phyloP scores from a whole-genome alignment of 2,888 invertebrate species.

The Lasioglossum zephyrum region DNA sequence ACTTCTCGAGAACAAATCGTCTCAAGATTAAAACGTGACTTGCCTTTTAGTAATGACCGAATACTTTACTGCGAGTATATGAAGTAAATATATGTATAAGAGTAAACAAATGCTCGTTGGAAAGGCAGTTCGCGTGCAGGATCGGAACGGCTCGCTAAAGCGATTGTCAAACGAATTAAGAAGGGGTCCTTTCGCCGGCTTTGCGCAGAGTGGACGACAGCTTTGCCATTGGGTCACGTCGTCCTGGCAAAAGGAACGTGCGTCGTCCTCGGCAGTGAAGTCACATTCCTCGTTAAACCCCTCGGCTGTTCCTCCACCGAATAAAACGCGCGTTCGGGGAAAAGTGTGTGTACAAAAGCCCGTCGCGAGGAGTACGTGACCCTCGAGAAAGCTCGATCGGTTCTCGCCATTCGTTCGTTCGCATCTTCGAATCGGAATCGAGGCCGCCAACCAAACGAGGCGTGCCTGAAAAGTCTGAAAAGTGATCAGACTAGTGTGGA shows the following conservation, averaged over 20 bases:
- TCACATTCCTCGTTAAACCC: constrained; percentile 49
- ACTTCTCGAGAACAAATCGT: too few relatives aligned
- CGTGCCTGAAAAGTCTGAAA: neutral
- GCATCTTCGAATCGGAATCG: constrained; percentile 7
- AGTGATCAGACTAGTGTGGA: too few relatives aligned
- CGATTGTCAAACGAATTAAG: constrained; percentile 1
- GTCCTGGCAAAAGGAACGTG: neutral
- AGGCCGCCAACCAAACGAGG: neutral
- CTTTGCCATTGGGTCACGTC: neutral
- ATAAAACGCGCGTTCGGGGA: constrained; percentile 34
- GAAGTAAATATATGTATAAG: too few relatives aligned
- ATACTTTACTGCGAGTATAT: too few relatives aligned
- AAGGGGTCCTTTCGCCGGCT: neutral
- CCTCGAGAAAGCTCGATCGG: constrained; percentile 24
- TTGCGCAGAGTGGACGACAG: neutral
- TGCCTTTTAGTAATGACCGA: too few relatives aligned
- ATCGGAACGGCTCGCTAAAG: neutral
- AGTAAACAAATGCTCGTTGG: neutral
- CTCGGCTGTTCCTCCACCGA: constrained; percentile 19
- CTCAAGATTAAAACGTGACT: too few relatives aligned
- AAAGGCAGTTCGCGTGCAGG: neutral
- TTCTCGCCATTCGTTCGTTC: constrained; percentile 11
- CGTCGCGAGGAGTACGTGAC: constrained; percentile 29
- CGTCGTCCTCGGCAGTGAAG: constrained; percentile 32
- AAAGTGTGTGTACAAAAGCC: constrained; percentile 38